phyloP scores from a whole-genome alignment of 2,888 invertebrate genomes.

The Rhynchonema sp. region DNA sequence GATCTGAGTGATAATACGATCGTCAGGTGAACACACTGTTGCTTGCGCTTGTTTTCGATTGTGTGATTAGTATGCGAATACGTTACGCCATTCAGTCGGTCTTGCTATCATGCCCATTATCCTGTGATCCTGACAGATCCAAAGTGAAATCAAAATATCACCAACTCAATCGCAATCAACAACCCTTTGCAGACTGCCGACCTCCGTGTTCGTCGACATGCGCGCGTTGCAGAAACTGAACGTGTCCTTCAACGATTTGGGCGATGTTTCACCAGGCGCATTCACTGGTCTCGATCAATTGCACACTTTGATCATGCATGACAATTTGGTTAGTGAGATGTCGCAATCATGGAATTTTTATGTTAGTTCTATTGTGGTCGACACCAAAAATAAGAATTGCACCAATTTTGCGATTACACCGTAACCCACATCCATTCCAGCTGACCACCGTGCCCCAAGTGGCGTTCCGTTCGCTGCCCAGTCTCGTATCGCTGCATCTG shows the following conservation, averaged over 20 bases:
- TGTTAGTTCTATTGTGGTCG: too few relatives aligned
- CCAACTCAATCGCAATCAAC: too few relatives aligned
- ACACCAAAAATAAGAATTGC: too few relatives aligned
- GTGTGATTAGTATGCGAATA: too few relatives aligned
- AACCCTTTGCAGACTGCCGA: too few relatives aligned
- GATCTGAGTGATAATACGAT: constrained; percentile 3
- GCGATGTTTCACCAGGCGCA: constrained; percentile 5
- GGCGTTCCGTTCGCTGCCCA: constrained; percentile 2
- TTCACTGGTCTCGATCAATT: constrained; percentile 3
- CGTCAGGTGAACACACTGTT: too few relatives aligned
- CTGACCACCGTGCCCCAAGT: background rate
- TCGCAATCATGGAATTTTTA: too few relatives aligned
- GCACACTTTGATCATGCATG: constrained; percentile 1
- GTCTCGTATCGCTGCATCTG: constrained; percentile 2
- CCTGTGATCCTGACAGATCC: too few relatives aligned
- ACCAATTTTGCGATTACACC: background rate
- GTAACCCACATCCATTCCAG: background rate
- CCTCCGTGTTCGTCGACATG: constrained; percentile 7
- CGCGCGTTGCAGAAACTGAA: constrained; percentile 5
- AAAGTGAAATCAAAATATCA: too few relatives aligned
- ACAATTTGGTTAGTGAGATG: constrained; percentile 4
- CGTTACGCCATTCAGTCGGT: too few relatives aligned
- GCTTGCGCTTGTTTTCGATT: too few relatives aligned
- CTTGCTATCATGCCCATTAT: too few relatives aligned
- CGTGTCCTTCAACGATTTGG: constrained; percentile 2